phyloP scores from a whole-genome alignment of 2,888 invertebrate genomes.

The Tetrapedia diversipes region DNA sequence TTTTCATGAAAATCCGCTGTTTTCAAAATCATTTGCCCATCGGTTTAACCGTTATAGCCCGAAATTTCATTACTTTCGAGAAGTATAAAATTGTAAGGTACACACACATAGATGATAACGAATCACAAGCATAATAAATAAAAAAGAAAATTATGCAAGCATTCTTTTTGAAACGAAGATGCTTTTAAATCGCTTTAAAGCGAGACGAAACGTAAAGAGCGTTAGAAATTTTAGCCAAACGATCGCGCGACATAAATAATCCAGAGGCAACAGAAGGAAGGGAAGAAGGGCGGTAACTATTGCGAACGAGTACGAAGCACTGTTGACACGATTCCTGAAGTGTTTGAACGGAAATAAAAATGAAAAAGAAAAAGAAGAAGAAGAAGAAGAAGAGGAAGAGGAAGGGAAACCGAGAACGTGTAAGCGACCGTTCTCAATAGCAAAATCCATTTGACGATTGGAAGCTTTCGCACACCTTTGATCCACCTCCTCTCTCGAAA shows the following conservation, averaged over 20 bases:
- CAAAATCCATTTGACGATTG: constrained; percentile 57
- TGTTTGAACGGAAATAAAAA: constrained; percentile 22
- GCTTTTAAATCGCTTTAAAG: too few species aligned
- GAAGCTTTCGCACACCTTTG: constrained; percentile 40
- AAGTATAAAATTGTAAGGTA: too few species aligned
- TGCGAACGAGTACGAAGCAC: constrained; percentile 1
- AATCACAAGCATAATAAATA: too few species aligned
- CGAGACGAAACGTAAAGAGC: neutral
- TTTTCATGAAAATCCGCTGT: too few species aligned
- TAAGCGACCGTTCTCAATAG: constrained; percentile 34
- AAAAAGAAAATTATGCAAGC: too few species aligned
- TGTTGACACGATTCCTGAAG: constrained; percentile 14
- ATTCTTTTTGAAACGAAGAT: too few species aligned
- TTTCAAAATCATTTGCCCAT: neutral
- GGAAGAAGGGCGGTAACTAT: neutral
- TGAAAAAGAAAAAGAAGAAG: neutral
- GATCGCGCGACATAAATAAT: neutral
- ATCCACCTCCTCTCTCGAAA: constrained; percentile 50
- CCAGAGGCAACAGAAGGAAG: neutral
- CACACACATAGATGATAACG: too few species aligned
- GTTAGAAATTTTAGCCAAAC: neutral
- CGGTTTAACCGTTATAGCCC: too few species aligned
- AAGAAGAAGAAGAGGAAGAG: neutral
- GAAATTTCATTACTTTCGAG: too few species aligned
- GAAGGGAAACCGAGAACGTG: neutral